These are phyloP conservation scores for Diarsia rubi DNA, from an alignment of 2,888 invertebrate species.

Conservation along the genomic window DNA sequence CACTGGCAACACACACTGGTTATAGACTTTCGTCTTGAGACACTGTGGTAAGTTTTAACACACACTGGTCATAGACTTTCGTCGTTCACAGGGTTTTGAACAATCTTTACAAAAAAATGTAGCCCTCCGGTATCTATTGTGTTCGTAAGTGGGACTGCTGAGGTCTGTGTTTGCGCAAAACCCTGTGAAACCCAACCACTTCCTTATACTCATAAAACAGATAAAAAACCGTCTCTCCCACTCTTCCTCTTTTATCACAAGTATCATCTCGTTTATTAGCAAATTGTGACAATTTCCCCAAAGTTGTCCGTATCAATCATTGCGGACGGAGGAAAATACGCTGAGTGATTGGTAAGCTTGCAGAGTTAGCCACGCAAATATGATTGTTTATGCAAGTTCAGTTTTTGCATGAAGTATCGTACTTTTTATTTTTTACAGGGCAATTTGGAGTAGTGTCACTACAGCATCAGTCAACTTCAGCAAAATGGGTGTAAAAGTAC, in stretches of 20 bases:
- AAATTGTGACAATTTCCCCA: constrained; percentile 14
- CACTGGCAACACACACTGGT: too few species aligned
- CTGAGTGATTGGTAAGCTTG: constrained; percentile 22
- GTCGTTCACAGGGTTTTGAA: too few species aligned
- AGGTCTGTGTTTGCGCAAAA: neutral
- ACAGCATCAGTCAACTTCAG: too few species aligned
- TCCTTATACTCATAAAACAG: neutral
- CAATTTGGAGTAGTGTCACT: too few species aligned
- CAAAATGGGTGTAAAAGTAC: too few species aligned
- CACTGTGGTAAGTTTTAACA: too few species aligned
- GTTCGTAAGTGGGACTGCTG: neutral
- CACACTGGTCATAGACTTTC: too few species aligned
- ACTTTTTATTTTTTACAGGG: too few species aligned
- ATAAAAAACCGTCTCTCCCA: neutral
- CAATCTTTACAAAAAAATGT: too few species aligned
- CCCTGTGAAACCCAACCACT: neutral
- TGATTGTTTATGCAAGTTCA: neutral
- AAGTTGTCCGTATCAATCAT: constrained; percentile 37
- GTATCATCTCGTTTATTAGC: constrained; percentile 7
- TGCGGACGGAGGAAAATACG: neutral
- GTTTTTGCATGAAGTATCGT: neutral
- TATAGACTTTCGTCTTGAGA: too few species aligned
- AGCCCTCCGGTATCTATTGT: too few species aligned
- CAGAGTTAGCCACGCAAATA: constrained; percentile 8
- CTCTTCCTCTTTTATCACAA: neutral